phyloP scores from a whole-genome alignment of 2,888 invertebrate genomes.

The Nudaria mundana region DNA sequence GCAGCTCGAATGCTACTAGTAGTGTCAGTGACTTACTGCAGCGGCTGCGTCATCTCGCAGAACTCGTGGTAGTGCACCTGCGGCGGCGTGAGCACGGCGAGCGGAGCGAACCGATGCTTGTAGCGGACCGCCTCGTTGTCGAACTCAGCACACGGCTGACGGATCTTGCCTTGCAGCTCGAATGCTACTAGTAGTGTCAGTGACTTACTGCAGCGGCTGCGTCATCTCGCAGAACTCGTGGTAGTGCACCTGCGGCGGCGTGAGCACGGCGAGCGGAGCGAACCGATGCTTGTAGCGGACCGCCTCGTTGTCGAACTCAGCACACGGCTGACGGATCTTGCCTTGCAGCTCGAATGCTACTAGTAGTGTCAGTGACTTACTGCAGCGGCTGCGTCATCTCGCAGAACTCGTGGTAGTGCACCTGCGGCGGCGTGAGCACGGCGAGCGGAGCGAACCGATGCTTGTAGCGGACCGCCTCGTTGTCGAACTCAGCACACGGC shows the following conservation, averaged over 20 bases:
- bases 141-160: conserved; percentile 92
- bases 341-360: conserved; percentile 93
- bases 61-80: conserved; percentile 95
- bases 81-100: conserved; percentile 92
- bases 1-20: conserved; percentile 92
- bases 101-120: conserved; percentile 95
- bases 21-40: conserved; percentile 20
- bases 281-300: conserved; percentile 97
- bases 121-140: conserved; percentile 97
- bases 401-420: conserved; percentile 93
- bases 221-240: conserved; percentile 94
- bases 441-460: conserved; percentile 96
- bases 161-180: conserved; percentile 92
- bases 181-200: conserved; percentile 70
- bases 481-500: conserved; percentile 94
- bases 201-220: conserved; percentile 79
- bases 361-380: conserved; percentile 53
- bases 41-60: conserved; percentile 89
- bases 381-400: conserved; percentile 88
- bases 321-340: conserved; percentile 91
- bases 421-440: conserved; percentile 92
- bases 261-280: conserved; percentile 91
- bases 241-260: conserved; percentile 96
- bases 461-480: conserved; percentile 96
- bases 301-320: conserved; percentile 95